These are phyloP conservation scores for Aptenodytes patagonicus DNA, from an alignment of 2,113 vertebrate genomes.

Conservation along the genomic window DNA sequence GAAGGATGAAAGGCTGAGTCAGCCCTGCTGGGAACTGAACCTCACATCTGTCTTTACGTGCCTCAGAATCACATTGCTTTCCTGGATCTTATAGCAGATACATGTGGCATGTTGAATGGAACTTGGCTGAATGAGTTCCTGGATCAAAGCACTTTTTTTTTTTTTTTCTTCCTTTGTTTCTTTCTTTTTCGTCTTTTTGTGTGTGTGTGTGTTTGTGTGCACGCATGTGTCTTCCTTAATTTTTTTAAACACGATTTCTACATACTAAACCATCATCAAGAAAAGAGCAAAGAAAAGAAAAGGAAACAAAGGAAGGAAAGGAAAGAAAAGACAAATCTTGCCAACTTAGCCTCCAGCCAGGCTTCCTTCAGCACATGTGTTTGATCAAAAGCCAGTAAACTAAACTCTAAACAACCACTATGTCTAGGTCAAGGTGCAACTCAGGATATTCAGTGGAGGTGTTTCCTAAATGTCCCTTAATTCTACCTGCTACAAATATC, in stretches of 20 bases:
- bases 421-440: not conserved
- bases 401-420: not conserved
- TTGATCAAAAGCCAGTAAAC: not conserved
- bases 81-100: not conserved
- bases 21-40: constrained; percentile 34
- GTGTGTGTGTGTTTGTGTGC: not conserved
- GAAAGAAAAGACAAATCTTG: not conserved
- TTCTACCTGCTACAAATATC: not conserved
- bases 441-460: not conserved
- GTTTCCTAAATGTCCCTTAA: not conserved
- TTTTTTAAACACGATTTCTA: not conserved
- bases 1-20: constrained; percentile 55
- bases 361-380: not conserved
- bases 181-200: not conserved
- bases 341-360: not conserved
- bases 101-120: constrained; percentile 12
- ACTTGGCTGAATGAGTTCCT: not conserved
- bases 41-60: constrained; percentile 48
- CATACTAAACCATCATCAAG: not conserved
- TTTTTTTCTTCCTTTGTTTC: not conserved
- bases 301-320: not conserved
- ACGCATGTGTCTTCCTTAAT: not conserved
- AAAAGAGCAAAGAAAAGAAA: not conserved
- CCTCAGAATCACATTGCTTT: constrained; percentile 17
- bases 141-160: not conserved